Percentiles rank a stretch among this genome's conserved stretches.
These are phyloP conservation scores for Pterocles gutturalis DNA, from an alignment of 2,113 vertebrate genomes.

Conservation along the genomic window DNA sequence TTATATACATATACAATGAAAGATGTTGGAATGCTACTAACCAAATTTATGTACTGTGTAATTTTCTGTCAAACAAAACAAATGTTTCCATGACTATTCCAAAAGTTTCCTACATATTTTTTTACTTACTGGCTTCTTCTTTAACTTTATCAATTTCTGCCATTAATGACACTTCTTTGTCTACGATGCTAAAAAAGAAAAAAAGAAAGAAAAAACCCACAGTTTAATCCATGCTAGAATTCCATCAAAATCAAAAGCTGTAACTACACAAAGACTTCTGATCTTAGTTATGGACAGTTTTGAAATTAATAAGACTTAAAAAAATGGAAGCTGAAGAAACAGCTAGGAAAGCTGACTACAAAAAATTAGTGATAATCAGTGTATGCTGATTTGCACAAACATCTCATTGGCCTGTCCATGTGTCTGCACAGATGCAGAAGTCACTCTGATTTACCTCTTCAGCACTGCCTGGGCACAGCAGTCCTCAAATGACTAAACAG, in stretches of 20 bases:
- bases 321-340: not conserved
- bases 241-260: not conserved
- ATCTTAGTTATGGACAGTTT: not conserved
- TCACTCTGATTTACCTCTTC: not conserved
- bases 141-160: conserved; percentile 86
- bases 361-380: not conserved
- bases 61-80: not conserved
- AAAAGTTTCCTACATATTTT: not conserved
- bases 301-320: not conserved
- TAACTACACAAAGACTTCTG: not conserved
- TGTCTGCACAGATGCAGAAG: not conserved
- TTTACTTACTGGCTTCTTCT: conserved; percentile 87
- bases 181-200: conserved; percentile 78
- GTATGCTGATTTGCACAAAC: not conserved
- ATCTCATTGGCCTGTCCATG: not conserved
- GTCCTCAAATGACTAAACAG: not conserved
- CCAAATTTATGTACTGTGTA: not conserved
- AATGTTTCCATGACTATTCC: not conserved
- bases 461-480: not conserved
- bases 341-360: not conserved
- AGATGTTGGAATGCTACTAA: not conserved
- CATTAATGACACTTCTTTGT: conserved; percentile 84
- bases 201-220: not conserved
- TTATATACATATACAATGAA: not conserved
- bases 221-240: conserved; percentile 32